These are phyloP conservation scores for Amiota minor DNA, from an alignment of 2,888 invertebrate genomes.

Conservation along the genomic window DNA sequence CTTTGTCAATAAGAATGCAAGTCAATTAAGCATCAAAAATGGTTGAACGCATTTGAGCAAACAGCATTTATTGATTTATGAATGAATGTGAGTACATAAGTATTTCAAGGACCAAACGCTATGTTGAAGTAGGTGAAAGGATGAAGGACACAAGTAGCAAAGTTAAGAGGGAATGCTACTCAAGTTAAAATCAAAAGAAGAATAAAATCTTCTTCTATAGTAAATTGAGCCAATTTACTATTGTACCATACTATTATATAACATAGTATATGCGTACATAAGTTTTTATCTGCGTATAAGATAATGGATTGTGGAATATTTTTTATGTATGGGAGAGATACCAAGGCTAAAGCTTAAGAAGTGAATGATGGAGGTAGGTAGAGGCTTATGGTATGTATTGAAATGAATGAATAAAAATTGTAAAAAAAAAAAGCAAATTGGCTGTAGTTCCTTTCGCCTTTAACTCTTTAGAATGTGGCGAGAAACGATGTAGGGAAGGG, in stretches of 20 bases:
- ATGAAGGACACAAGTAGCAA: constrained; percentile 38
- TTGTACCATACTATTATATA: constrained; percentile 35
- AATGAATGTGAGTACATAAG: constrained; percentile 1
- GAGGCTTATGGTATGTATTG: constrained; percentile 58
- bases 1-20: constrained; percentile 58
- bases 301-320: not conserved
- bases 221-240: constrained; percentile 67
- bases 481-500: too few species aligned
- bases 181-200: constrained; percentile 28
- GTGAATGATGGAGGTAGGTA: constrained; percentile 48
- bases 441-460: not conserved
- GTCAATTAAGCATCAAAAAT: constrained; percentile 68
- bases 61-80: constrained; percentile 46
- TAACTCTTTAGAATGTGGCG: too few species aligned
- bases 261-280: constrained; percentile 43
- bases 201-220: constrained; percentile 38
- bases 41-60: constrained; percentile 57
- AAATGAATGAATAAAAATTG: constrained; percentile 66
- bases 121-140: constrained; percentile 37
- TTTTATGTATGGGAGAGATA: not conserved
- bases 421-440: constrained; percentile 25
- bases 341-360: constrained; percentile 2
- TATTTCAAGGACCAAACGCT: not conserved
- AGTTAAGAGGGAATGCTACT: constrained; percentile 49
- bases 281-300: not conserved